Evolutionary conservation across 2,888 invertebrate genomes (phyloP).

Genomic region (Oegoconia quadripuncta): DNA sequence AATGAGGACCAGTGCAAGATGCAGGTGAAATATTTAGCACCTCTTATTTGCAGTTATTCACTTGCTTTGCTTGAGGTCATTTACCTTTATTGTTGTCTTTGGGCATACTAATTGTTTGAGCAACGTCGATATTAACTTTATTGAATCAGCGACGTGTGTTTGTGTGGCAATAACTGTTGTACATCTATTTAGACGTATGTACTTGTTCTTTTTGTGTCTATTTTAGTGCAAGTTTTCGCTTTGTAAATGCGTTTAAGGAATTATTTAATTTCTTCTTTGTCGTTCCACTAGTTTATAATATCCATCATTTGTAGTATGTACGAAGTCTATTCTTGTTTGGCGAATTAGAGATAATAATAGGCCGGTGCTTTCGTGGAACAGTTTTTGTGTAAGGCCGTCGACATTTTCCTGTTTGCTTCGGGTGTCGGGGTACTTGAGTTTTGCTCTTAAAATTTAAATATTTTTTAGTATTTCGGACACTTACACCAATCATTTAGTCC

Average conservation of each 20-base stretch:
- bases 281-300: too few species aligned
- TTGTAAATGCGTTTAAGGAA: too few species aligned
- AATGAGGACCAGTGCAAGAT: constrained; percentile 14
- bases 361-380: constrained; percentile 24
- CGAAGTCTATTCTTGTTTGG: constrained; percentile 18
- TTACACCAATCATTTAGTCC: too few species aligned
- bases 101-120: too few species aligned
- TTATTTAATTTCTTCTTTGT: too few species aligned
- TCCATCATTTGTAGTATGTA: too few species aligned
- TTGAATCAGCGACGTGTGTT: too few species aligned
- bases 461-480: background rate
- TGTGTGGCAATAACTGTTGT: too few species aligned
- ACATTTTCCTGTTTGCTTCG: constrained; percentile 24
- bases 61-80: constrained; percentile 45
- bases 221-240: too few species aligned
- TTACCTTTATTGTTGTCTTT: constrained; percentile 25
- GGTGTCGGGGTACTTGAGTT: background rate
- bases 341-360: constrained; percentile 38
- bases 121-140: too few species aligned
- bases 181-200: too few species aligned
- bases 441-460: background rate
- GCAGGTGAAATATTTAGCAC: constrained; percentile 60
- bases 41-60: constrained; percentile 37
- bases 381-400: constrained; percentile 45
- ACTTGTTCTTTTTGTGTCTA: too few species aligned